Conservation (phyloP, 2,113 vertebrate species). For the Cettia cetti region DNA sequence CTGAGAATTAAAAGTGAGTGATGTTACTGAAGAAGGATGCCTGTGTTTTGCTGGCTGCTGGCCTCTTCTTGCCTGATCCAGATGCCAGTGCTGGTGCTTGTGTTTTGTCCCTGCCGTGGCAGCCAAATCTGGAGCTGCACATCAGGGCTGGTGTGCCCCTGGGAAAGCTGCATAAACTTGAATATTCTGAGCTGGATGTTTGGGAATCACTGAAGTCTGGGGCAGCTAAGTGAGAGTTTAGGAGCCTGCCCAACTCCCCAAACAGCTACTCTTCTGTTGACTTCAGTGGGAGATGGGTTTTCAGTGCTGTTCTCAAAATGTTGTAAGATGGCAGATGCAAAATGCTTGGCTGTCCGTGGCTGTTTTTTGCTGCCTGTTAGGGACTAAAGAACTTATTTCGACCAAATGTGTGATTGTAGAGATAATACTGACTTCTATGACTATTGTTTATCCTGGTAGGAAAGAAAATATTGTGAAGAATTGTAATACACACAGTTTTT, state of each 20-base stretch:
- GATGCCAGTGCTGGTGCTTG: neutral
- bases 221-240: neutral
- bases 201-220: neutral
- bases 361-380: neutral
- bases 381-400: neutral
- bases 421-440: neutral
- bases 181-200: neutral
- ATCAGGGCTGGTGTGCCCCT: fast-evolving
- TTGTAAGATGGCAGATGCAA: neutral
- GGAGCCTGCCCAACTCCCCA: neutral
- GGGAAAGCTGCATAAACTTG: fast-evolving
- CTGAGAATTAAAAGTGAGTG: neutral
- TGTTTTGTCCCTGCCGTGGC: fast-evolving
- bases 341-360: neutral
- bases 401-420: neutral
- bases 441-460: neutral
- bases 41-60: neutral
- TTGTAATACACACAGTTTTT: neutral
- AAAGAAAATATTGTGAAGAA: neutral
- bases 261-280: neutral
- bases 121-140: neutral
- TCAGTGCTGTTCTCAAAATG: neutral
- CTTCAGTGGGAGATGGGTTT: neutral
- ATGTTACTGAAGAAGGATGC: neutral
- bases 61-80: neutral